Evolutionary conservation across 2,113 vertebrate species (phyloP).

Genomic region (Cygnus atratus): DNA sequence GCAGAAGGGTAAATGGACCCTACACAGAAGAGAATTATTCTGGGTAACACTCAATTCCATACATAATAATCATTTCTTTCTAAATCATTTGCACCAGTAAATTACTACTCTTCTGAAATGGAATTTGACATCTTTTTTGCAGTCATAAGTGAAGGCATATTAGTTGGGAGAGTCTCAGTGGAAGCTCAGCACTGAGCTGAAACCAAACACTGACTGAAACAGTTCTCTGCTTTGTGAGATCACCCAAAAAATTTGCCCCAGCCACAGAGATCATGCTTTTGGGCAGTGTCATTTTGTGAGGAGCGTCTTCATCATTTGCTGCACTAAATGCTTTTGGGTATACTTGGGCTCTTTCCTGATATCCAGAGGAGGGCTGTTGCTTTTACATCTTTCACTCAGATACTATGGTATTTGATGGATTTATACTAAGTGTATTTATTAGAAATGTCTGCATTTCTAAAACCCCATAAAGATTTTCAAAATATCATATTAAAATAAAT

Average conservation of each 20-base stretch:
- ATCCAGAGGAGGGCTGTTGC: background rate
- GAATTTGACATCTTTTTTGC: background rate
- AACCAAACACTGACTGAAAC: background rate
- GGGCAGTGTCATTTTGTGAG: background rate
- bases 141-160: background rate
- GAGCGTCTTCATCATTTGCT: background rate
- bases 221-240: background rate
- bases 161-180: background rate
- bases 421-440: background rate
- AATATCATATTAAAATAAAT: constrained; percentile 5
- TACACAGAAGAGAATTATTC: background rate
- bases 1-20: background rate
- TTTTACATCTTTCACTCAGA: background rate
- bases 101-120: background rate
- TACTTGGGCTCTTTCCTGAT: background rate
- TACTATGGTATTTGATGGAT: background rate
- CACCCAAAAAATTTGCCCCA: background rate
- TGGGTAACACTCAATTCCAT: background rate
- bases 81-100: background rate
- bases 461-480: background rate
- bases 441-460: background rate
- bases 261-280: background rate
- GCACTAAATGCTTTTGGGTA: background rate
- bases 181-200: background rate
- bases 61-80: background rate